A percentile compares a stretch with the other conserved stretches of the same genome.
These are phyloP conservation scores for Andricus quercusramuli DNA, from an alignment of 2,888 invertebrate species.

Conservation along the genomic window DNA sequence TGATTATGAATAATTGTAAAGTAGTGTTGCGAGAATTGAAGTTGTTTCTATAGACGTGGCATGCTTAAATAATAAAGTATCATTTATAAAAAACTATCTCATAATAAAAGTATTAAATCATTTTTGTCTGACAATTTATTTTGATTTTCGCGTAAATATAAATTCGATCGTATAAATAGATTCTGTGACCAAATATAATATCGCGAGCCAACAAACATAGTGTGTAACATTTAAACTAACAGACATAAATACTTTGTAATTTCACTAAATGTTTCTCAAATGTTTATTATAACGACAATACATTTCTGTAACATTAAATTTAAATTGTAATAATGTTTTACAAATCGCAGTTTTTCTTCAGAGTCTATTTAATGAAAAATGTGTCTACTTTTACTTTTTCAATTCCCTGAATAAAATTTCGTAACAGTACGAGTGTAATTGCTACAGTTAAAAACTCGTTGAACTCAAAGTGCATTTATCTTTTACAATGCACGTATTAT, in stretches of 20 bases:
- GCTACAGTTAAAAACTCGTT: conserved; percentile 28
- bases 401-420: conserved; percentile 5
- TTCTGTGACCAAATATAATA: neutral
- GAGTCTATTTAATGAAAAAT: neutral
- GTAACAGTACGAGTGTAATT: conserved; percentile 11
- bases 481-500: neutral
- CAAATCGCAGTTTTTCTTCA: neutral
- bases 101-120: neutral
- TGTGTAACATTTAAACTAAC: neutral
- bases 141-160: neutral
- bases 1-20: neutral
- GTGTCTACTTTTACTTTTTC: conserved; percentile 30
- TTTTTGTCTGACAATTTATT: neutral
- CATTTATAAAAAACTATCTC: neutral
- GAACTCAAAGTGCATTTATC: neutral
- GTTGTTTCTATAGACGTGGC: neutral
- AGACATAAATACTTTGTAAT: neutral
- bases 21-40: neutral
- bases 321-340: neutral
- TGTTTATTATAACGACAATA: neutral
- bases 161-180: conserved; percentile 4
- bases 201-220: conserved; percentile 21
- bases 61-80: neutral
- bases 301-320: neutral
- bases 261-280: neutral